These are phyloP conservation scores for Ciconia maguari DNA, from an alignment of 2,113 vertebrate genomes.

Conservation along the genomic window DNA sequence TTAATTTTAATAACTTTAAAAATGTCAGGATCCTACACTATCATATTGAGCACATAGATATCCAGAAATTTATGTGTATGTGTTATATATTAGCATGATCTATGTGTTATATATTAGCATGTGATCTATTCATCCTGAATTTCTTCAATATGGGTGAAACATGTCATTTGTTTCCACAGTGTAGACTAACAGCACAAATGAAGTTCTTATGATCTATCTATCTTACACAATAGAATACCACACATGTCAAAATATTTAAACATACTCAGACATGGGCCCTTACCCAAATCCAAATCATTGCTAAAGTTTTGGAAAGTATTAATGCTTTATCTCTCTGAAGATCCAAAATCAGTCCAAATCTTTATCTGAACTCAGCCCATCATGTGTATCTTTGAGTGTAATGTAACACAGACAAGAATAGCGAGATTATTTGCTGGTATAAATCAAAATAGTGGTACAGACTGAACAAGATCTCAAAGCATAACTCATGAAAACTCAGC, in stretches of 20 bases:
- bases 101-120: neutral
- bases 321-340: slow-evolving; percentile 11
- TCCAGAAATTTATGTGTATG: neutral
- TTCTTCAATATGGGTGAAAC: slow-evolving; percentile 10
- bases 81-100: neutral
- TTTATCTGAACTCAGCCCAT: slow-evolving; percentile 5
- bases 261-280: slow-evolving; percentile 1
- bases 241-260: slow-evolving; percentile 31
- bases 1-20: neutral
- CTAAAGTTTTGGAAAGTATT: slow-evolving; percentile 38
- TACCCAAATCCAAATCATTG: slow-evolving; percentile 24
- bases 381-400: neutral
- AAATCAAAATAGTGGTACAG: neutral
- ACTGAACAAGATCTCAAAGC: neutral
- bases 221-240: neutral
- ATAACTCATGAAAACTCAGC: neutral
- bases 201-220: neutral
- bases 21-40: neutral
- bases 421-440: neutral
- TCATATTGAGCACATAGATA: neutral
- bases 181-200: neutral
- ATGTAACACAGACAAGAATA: neutral
- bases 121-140: neutral
- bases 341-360: slow-evolving; percentile 11
- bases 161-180: neutral